phyloP scores from a whole-genome alignment of 2,888 invertebrate species.

The Dynastes grantii region DNA sequence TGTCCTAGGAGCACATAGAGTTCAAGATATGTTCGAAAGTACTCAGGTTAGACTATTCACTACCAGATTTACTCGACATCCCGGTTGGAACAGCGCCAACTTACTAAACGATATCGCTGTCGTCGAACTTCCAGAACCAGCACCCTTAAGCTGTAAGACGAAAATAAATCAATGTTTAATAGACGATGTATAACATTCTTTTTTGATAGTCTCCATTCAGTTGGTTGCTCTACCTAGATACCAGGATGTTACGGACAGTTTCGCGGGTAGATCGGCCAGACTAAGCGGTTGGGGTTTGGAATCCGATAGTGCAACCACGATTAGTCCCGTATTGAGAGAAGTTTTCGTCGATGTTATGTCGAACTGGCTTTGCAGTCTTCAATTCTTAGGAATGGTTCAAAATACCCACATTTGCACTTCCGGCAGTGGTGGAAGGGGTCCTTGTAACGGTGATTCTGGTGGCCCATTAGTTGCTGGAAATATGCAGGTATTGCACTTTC shows the following conservation, averaged over 20 bases:
- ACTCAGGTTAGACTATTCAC: conserved; percentile 58
- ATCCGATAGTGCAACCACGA: conserved; percentile 57
- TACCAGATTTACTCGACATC: conserved; percentile 53
- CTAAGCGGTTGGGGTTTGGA: conserved; percentile 73
- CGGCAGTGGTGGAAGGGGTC: conserved; percentile 69
- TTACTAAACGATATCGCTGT: conserved; percentile 70
- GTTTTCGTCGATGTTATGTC: conserved; percentile 36
- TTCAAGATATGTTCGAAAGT: conserved; percentile 60
- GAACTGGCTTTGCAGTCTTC: conserved; percentile 66
- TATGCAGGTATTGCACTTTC: conserved; percentile 27
- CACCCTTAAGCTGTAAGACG: conserved; percentile 36
- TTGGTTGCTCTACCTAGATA: conserved; percentile 51
- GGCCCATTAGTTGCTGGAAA: conserved; percentile 59
- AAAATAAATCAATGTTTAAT: background rate
- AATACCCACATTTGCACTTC: conserved; percentile 71
- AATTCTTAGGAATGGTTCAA: conserved; percentile 68
- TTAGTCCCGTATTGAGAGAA: conserved; percentile 42
- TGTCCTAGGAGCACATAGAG: conserved; percentile 61
- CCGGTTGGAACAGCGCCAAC: conserved; percentile 56
- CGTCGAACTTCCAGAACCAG: conserved; percentile 7
- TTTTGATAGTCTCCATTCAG: conserved; percentile 36
- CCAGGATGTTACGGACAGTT: conserved; percentile 61
- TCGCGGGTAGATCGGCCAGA: conserved; percentile 66
- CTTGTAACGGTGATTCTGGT: conserved; percentile 72
- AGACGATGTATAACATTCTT: background rate